These are phyloP conservation scores for Pararge aegeria DNA, from an alignment of 1,140 invertebrate species.

Conservation along the genomic window DNA sequence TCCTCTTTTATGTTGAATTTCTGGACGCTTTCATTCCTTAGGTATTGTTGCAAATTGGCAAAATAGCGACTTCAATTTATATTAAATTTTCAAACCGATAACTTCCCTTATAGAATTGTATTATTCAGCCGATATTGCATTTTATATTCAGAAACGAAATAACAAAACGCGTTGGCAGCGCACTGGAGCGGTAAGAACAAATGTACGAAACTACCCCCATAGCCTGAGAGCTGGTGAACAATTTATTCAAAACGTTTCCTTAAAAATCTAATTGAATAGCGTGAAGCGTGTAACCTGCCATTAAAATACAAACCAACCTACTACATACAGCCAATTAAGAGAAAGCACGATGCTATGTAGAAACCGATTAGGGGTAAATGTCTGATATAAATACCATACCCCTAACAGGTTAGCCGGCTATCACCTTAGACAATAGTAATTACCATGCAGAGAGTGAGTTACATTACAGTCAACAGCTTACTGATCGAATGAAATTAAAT, in stretches of 20 bases:
- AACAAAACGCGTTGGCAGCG: slow-evolving; percentile 23
- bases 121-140: slow-evolving; percentile 32
- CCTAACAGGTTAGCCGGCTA: too few relatives aligned
- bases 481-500: too few relatives aligned
- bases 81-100: slow-evolving; percentile 22
- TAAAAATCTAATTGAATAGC: too few relatives aligned
- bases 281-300: too few relatives aligned
- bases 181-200: slow-evolving; percentile 31
- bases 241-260: background rate
- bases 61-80: slow-evolving; percentile 5
- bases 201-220: slow-evolving; percentile 19
- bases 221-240: background rate
- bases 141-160: slow-evolving; percentile 31
- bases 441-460: too few relatives aligned
- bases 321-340: too few relatives aligned
- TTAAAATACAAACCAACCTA: too few relatives aligned
- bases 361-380: too few relatives aligned
- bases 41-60: slow-evolving; percentile 5
- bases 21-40: background rate
- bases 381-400: too few relatives aligned
- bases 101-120: slow-evolving; percentile 22
- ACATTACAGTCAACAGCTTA: too few relatives aligned
- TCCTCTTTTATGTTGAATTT: background rate
- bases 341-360: too few relatives aligned
- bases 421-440: too few relatives aligned